Evolutionary conservation across 2,113 vertebrate species (phyloP).

Genomic region (Natator depressus): DNA sequence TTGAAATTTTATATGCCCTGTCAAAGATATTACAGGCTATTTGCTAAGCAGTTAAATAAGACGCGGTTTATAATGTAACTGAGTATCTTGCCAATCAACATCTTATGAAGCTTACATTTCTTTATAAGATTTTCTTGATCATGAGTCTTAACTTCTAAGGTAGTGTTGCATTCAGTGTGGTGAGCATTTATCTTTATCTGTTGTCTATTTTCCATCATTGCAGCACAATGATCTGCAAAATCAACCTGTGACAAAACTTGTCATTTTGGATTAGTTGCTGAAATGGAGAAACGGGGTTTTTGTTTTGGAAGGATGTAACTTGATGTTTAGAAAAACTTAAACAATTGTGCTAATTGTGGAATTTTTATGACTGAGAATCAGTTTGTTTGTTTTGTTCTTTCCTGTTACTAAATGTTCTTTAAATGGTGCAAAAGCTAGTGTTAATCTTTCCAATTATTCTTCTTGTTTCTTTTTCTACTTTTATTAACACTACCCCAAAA

Average conservation of each 20-base stretch:
- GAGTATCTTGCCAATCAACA: rapidly evolving
- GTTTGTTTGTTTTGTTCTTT: not conserved
- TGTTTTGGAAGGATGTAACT: not conserved
- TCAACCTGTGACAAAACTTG: not conserved
- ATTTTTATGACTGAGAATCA: not conserved
- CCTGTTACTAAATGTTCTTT: not conserved
- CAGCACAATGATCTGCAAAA: not conserved
- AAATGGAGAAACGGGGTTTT: not conserved
- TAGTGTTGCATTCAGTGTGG: not conserved
- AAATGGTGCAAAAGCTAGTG: not conserved
- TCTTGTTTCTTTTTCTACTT: not conserved
- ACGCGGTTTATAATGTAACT: not conserved
- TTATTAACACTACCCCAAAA: not conserved
- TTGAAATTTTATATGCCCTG: not conserved
- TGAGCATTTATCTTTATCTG: constrained; percentile 1
- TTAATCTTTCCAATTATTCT: not conserved
- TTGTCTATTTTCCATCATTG: not conserved
- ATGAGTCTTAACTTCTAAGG: not conserved
- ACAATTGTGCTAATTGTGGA: not conserved
- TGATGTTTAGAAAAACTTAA: not conserved
- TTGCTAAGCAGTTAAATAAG: not conserved
- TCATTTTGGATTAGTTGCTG: not conserved
- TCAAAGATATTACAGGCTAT: not conserved
- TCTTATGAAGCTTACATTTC: not conserved
- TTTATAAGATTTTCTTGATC: not conserved